Evolutionary conservation across 2,888 invertebrate species (phyloP), one percentile per base, ranked within the genome.

Genomic region (Scaptomyza tumidula): DNA sequence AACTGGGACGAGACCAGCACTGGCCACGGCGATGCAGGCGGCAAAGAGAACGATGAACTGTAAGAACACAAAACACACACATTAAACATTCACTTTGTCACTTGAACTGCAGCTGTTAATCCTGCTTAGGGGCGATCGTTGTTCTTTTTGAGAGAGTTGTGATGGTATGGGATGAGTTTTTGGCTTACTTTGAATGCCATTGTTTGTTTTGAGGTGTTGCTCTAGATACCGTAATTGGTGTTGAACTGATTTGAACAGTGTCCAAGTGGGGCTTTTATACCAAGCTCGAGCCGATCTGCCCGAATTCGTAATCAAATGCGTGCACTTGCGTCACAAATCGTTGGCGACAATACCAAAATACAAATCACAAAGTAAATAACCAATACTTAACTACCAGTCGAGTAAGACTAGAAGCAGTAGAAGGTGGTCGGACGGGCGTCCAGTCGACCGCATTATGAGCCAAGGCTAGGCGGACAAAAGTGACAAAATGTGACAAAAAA

Each of bases 141-240:
- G 3, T 14, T 39, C 41, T 14, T 13, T 7, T 35, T 16, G 4
- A 3, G 35, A 35, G 37, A 37, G 52, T 0, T 39, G 2, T n/a
- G 6, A 39, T 14, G 13, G n/a, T 6, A 13, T n/a, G 13, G n/a
- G 7, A 13, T n/a, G 16, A 13, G 16, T 1, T 14, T 14, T 14
- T 62, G 74, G 65, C 91, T 86, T 90, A 91, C 91, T 91, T 91
- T 92, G 90, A 91, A 91, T 88, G 91, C 90, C 91, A 91, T 91
- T 80, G 39, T 75, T 71, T 37, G 59, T 68, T 53, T 59, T 10
- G 33, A 33, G 60, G 49, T 71, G 80, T 76, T 91, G 90, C 90
- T 91, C 90, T 90, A 90, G 84, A 90, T 91, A 89, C 90, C 86
- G 89, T 78, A 90, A 85, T 72, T 84, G 90, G 88, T 78, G 75